These are phyloP conservation scores for Cheilosia urbana DNA, from an alignment of 2,888 invertebrate genomes.

Conservation along the genomic window DNA sequence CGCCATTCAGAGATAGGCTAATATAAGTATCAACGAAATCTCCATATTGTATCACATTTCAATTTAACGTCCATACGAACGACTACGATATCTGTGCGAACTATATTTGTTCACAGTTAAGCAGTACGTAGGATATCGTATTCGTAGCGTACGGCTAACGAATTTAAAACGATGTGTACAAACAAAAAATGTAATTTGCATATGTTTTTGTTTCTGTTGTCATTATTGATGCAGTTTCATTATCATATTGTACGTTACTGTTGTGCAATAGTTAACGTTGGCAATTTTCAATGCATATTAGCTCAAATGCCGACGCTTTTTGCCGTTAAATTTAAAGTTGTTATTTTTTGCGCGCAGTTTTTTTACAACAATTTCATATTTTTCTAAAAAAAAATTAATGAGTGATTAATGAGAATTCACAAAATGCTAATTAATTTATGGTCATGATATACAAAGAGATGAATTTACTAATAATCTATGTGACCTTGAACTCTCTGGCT, in stretches of 20 bases:
- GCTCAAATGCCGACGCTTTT: too few relatives aligned
- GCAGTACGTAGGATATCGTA: background rate
- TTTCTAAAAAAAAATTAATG: background rate
- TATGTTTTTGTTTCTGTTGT: constrained; percentile 10
- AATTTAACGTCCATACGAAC: constrained; percentile 4
- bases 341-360: background rate
- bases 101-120: constrained; percentile 8
- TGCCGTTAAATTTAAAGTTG: background rate
- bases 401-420: background rate
- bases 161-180: constrained; percentile 22
- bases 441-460: background rate
- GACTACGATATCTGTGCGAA: background rate
- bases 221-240: constrained; percentile 1
- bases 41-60: constrained; percentile 31
- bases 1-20: constrained; percentile 23
- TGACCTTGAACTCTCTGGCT: background rate
- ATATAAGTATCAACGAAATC: constrained; percentile 45
- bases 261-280: constrained; percentile 25
- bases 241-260: constrained; percentile 2
- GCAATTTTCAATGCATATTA: constrained; percentile 4
- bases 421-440: background rate
- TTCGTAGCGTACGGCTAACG: constrained; percentile 12
- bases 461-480: background rate
- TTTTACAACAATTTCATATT: background rate
- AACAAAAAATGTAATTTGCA: constrained; percentile 26